These are phyloP conservation scores for Crocodylus rhombifer DNA, from an alignment of 2,797 vertebrate genomes.

Conservation along the genomic window DNA sequence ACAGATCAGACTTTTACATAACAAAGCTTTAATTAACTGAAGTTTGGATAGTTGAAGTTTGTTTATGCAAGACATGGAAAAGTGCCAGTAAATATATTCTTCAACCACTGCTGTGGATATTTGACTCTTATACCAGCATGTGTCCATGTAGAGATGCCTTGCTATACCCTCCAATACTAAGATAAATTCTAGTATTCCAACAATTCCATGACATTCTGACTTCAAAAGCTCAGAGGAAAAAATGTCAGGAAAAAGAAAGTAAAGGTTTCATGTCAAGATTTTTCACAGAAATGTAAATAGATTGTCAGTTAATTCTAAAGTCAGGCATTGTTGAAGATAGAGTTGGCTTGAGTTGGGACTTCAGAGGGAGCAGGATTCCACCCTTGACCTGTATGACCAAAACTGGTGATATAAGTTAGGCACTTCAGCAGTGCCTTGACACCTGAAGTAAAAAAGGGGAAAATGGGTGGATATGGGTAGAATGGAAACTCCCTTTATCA, in stretches of 20 bases:
- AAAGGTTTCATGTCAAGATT: neutral
- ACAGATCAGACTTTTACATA: neutral
- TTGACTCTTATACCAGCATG: neutral
- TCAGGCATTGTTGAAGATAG: fast-evolving
- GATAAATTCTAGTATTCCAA: neutral
- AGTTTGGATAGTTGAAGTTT: neutral
- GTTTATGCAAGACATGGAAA: neutral
- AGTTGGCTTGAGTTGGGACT: neutral
- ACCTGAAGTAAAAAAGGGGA: too few species aligned
- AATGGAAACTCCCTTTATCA: neutral
- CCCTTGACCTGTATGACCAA: neutral
- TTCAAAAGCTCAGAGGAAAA: neutral
- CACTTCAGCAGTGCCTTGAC: neutral
- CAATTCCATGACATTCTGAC: neutral
- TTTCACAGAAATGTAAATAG: neutral
- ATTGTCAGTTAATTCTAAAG: neutral
- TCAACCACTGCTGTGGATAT: neutral
- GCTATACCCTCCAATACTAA: neutral
- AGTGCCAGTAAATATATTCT: neutral
- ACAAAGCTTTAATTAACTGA: neutral
- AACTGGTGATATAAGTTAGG: neutral
- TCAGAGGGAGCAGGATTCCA: neutral
- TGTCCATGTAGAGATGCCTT: neutral
- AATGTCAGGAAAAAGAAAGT: neutral
- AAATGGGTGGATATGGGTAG: too few species aligned